Base-by-base conservation (phyloP, 1,140 invertebrate species). In the Pogonomyrmex californicus region DNA sequence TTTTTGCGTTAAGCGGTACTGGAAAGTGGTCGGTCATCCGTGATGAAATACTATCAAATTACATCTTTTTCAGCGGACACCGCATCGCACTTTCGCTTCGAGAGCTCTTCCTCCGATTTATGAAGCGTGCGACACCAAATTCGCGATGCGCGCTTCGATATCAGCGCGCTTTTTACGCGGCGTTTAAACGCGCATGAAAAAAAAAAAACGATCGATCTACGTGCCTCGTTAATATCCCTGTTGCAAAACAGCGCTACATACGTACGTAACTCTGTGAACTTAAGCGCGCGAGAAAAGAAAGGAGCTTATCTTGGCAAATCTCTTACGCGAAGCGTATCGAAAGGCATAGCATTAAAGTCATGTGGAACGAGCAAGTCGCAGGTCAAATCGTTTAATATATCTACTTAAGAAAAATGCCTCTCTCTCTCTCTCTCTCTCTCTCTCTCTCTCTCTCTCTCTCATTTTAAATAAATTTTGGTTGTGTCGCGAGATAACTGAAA, bases 41-140 rank as follows among this genome's bases (percentile, higher is more conserved):
- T 82, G 51, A 71, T 70, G 66, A 58, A 81, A 82, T 38, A 38
- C 51, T 82, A 82, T 82, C 54, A 82, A 70, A 82, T 82, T 82
- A 70, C 65, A 82, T 82, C 66, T 71, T 70, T 66, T 81, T 81
- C 47, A 41, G 38, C 36, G 77, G 30, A 71, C 49, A 47, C 12
- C 38, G 38, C 51, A 51, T 58, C 71, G 66, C 56, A 82, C 78
- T 82, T 82, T 82, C 78, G 66, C 78, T 68, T 70, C 38, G 51
- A 33, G 71, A 71, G 54, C 51, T 81, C 49, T 82, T 82, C 78
- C 66, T 82, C 38, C 38, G 51, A 56, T 71, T 71, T 82, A 82
- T 70, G 77, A 41, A 54, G 77, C 77, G 77, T 81, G 23, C 51
- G 23, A 82, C 36, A 23, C 10, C 36, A n/a, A 82, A 71, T 58